These are phyloP conservation scores for Onthophagus sagittarius DNA, from an alignment of 2,888 invertebrate genomes.

Conservation along the genomic window DNA sequence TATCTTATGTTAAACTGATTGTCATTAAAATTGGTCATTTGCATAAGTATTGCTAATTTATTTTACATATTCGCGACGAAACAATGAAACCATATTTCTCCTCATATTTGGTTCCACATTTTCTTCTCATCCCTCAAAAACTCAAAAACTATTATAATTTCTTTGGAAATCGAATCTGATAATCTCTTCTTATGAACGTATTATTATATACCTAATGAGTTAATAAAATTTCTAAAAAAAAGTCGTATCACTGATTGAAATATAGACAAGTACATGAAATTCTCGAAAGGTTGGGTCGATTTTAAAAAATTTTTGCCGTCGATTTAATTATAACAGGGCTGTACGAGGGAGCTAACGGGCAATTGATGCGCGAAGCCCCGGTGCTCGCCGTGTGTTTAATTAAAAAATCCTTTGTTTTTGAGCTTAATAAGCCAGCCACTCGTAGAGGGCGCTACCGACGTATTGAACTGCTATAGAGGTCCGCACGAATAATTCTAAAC, in stretches of 20 bases:
- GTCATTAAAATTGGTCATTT: background rate
- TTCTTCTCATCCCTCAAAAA: too few relatives aligned
- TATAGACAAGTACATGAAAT: background rate
- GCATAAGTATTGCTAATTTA: background rate
- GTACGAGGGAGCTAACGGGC: constrained; percentile 47
- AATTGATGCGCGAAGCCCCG: constrained; percentile 49
- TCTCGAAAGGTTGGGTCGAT: background rate
- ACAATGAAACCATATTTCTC: background rate
- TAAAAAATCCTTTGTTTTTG: constrained; percentile 51
- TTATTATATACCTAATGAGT: too few relatives aligned
- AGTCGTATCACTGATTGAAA: background rate
- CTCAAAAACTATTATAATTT: too few relatives aligned
- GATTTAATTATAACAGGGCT: constrained; percentile 47
- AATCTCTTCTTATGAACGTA: too few relatives aligned
- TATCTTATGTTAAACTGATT: background rate
- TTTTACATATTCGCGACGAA: background rate
- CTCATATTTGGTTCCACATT: background rate
- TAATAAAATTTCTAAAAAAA: too few relatives aligned
- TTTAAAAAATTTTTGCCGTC: constrained; percentile 28
- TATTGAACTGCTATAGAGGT: constrained; percentile 40
- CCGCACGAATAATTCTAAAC: constrained; percentile 44
- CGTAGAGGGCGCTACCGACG: constrained; percentile 16
- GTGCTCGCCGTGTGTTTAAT: constrained; percentile 45
- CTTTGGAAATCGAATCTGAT: too few relatives aligned
- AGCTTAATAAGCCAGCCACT: constrained; percentile 45